These are phyloP conservation scores for Clarias gariepinus DNA, from an alignment of 2,113 vertebrate species.

Conservation along the genomic window DNA sequence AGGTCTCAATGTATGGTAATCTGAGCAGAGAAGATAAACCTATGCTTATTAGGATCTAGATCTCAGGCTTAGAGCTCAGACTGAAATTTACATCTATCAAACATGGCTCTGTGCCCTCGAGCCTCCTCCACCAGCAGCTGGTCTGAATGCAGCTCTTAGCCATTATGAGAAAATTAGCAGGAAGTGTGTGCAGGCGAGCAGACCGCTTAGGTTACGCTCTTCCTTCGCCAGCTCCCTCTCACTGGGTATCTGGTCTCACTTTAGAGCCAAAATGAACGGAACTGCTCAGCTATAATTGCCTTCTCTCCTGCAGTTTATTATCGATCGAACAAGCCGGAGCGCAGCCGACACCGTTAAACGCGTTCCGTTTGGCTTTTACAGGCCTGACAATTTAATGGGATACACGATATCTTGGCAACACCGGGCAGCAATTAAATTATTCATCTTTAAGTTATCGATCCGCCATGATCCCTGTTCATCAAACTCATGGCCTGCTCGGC, in stretches of 20 bases:
- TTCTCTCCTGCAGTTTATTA: constrained; percentile 42
- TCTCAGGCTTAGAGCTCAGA: background rate
- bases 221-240: constrained; percentile 19
- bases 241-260: constrained; percentile 38
- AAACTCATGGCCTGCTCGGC: constrained; percentile 64
- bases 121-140: constrained; percentile 15
- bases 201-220: constrained; percentile 32
- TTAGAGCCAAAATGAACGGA: constrained; percentile 37
- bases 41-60: background rate
- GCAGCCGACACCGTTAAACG: constrained; percentile 27
- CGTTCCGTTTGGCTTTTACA: constrained; percentile 46
- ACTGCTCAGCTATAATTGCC: constrained; percentile 38
- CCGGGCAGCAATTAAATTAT: constrained; percentile 61
- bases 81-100: background rate
- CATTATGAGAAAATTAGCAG: constrained; percentile 33
- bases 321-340: constrained; percentile 29
- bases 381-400: constrained; percentile 46
- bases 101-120: background rate
- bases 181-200: constrained; percentile 5
- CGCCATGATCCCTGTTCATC: constrained; percentile 63
- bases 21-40: background rate
- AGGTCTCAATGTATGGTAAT: background rate
- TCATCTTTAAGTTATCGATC: constrained; percentile 68
- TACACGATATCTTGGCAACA: constrained; percentile 63
- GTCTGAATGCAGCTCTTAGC: background rate